phyloP scores from a whole-genome alignment of 2,113 vertebrate genomes.

The Halichoerus grypus region DNA sequence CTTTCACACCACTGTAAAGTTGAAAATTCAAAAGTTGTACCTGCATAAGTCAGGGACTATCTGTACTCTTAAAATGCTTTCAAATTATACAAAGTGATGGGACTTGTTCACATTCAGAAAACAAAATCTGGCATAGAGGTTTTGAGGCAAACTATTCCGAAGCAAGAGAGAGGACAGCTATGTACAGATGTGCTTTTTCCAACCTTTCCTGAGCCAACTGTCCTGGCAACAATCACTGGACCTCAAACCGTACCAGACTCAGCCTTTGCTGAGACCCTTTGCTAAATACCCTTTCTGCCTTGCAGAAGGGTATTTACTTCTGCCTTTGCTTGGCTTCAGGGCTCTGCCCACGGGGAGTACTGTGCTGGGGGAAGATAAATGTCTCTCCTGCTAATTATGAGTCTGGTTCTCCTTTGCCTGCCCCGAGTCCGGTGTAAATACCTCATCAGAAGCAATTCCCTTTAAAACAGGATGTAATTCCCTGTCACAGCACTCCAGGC shows the following conservation, averaged over 20 bases:
- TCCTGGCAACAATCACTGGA: slow-evolving; percentile 77
- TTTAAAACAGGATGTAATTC: slow-evolving; percentile 85
- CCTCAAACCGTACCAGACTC: slow-evolving; percentile 80
- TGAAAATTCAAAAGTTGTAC: neutral
- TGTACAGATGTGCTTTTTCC: slow-evolving; percentile 70
- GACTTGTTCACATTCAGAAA: neutral
- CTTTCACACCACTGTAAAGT: neutral
- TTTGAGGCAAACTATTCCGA: neutral
- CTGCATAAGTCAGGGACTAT: neutral
- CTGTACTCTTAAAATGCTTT: slow-evolving; percentile 21
- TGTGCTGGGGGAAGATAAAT: slow-evolving; percentile 83
- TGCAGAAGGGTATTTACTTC: slow-evolving; percentile 82
- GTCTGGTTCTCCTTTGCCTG: slow-evolving; percentile 84
- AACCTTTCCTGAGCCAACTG: slow-evolving; percentile 74
- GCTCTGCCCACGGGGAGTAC: slow-evolving; percentile 79
- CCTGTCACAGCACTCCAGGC: slow-evolving; percentile 77
- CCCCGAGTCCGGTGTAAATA: slow-evolving; percentile 85
- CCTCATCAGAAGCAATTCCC: slow-evolving; percentile 86
- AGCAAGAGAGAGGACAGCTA: slow-evolving; percentile 57
- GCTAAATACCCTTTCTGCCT: neutral
- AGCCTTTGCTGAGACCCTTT: slow-evolving; percentile 69
- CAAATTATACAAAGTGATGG: neutral
- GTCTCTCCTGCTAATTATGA: slow-evolving; percentile 83
- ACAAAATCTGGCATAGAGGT: neutral
- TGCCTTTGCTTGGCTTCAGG: slow-evolving; percentile 79